These are phyloP conservation scores for Spondyliosoma cantharus DNA, from an alignment of 2,797 vertebrate genomes.

Conservation along the genomic window DNA sequence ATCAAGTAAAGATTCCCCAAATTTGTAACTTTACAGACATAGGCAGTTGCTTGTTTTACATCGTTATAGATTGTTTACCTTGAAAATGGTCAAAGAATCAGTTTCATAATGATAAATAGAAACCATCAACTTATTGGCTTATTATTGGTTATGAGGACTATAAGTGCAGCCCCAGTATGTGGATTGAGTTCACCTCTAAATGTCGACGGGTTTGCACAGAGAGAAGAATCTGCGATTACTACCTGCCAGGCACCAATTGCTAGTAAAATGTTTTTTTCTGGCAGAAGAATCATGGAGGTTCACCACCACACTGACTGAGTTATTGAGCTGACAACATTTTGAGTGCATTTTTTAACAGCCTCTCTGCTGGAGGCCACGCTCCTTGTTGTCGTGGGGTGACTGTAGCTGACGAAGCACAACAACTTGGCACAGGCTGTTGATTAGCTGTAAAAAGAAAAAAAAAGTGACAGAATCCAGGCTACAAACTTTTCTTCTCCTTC, in stretches of 20 bases:
- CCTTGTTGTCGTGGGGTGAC: background rate
- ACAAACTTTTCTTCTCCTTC: background rate
- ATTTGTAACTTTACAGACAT: background rate
- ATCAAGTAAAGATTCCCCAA: conserved; percentile 1
- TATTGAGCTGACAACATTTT: background rate
- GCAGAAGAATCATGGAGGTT: background rate
- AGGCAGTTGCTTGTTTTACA: background rate
- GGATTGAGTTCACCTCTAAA: conserved; percentile 33
- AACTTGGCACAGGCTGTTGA: background rate
- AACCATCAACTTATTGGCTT: background rate
- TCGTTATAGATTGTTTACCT: background rate
- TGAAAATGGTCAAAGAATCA: background rate
- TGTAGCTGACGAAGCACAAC: background rate
- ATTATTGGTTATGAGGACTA: background rate
- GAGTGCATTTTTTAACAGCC: background rate
- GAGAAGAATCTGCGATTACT: conserved; percentile 33
- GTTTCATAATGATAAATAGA: background rate
- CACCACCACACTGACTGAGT: background rate
- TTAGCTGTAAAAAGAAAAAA: background rate
- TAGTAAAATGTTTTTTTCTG: conserved; percentile 25
- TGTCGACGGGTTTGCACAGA: conserved; percentile 28
- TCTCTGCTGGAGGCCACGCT: background rate
- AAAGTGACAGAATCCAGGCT: background rate
- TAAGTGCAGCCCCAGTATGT: conserved; percentile 17
- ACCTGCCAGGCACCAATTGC: conserved; percentile 37